Percentiles rank a stretch among this genome's conserved stretches.
These are phyloP conservation scores for Hyperopisus bebe DNA, from an alignment of 2,113 vertebrate genomes.

Conservation along the genomic window DNA sequence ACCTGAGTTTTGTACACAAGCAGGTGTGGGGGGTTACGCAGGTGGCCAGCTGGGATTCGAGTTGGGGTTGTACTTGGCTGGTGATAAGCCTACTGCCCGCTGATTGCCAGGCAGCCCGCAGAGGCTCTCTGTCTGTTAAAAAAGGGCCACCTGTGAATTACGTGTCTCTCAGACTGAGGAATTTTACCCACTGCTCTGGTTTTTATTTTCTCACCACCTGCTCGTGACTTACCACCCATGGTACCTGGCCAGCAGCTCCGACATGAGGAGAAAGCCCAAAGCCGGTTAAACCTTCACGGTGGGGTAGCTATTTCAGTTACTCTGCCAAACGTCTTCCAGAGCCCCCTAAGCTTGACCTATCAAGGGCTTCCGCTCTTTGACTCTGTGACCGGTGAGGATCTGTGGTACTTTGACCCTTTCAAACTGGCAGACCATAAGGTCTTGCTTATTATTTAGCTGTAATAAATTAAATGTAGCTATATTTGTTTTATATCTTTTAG, in stretches of 20 bases:
- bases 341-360: not conserved
- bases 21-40: not conserved
- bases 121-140: not conserved
- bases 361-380: not conserved
- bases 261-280: not conserved
- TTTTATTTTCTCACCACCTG: not conserved
- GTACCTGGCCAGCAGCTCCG: not conserved
- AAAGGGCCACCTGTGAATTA: not conserved
- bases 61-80: not conserved
- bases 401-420: not conserved
- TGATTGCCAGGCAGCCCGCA: not conserved
- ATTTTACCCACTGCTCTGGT: not conserved
- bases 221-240: not conserved
- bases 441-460: not conserved
- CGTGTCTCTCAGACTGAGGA: not conserved
- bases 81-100: not conserved
- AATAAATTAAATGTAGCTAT: not conserved
- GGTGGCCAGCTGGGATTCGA: not conserved
- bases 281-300: not conserved
- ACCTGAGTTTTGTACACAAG: not conserved
- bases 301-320: not conserved
- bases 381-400: not conserved
- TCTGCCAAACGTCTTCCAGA: not conserved
- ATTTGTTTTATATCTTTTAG: not conserved
- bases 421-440: not conserved